A percentile compares a stretch with the other conserved stretches of the same genome.
Conservation (phyloP, 2,888 invertebrate genomes). For the Pyrochroa serraticornis region DNA sequence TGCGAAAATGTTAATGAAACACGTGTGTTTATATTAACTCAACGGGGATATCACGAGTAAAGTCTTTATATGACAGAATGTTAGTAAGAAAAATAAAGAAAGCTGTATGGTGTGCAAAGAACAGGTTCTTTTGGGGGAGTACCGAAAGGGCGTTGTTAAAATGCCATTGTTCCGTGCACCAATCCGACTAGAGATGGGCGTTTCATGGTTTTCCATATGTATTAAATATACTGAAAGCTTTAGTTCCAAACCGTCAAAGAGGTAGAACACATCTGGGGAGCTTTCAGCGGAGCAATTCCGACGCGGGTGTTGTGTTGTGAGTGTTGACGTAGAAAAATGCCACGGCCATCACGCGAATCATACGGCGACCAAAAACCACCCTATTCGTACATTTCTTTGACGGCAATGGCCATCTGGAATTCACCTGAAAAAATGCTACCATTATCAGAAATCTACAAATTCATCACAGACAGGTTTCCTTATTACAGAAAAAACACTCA, state of each 20-base stretch:
- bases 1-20: slow-evolving; percentile 27
- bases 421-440: slow-evolving; percentile 96
- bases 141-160: slow-evolving; percentile 11
- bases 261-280: slow-evolving; percentile 23
- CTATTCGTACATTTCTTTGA: slow-evolving; percentile 97
- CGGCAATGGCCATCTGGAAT: slow-evolving; percentile 99
- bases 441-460: slow-evolving; percentile 87
- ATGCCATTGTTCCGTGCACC: slow-evolving; percentile 26
- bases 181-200: slow-evolving; percentile 15
- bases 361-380: slow-evolving; percentile 99
- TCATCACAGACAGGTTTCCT: slow-evolving; percentile 90
- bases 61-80: slow-evolving; percentile 23
- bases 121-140: slow-evolving; percentile 24
- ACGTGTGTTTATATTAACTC: slow-evolving; percentile 27
- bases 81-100: slow-evolving; percentile 25
- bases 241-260: slow-evolving; percentile 27
- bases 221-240: slow-evolving; percentile 16
- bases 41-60: slow-evolving; percentile 19
- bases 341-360: slow-evolving; percentile 93
- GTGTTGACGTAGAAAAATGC: slow-evolving; percentile 66
- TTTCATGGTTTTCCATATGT: slow-evolving; percentile 21
- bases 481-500: slow-evolving; percentile 86
- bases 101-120: slow-evolving; percentile 19
- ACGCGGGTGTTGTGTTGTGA: slow-evolving; percentile 27
- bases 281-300: background rate